Percentiles rank a stretch among this genome's conserved stretches.
These are phyloP conservation scores for Entelurus aequoreus DNA, from an alignment of 2,113 vertebrate species.

Conservation along the genomic window DNA sequence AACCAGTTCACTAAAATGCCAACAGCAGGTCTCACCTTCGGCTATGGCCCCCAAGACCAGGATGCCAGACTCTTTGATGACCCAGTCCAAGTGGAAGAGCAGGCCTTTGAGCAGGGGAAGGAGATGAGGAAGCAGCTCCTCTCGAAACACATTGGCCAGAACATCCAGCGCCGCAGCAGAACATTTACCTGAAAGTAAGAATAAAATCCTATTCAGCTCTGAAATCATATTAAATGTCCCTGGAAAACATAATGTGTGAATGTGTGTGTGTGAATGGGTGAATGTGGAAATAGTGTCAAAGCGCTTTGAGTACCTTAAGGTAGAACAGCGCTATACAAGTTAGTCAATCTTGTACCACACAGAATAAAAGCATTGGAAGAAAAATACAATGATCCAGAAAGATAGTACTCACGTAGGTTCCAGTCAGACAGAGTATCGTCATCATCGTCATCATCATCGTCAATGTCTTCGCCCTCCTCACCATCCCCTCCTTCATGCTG, in stretches of 20 bases:
- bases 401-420: constrained; percentile 82
- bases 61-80: constrained; percentile 92
- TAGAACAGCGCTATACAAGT: no score
- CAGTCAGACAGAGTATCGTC: constrained; percentile 88
- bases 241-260: no score
- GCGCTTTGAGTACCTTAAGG: no score
- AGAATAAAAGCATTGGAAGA: neutral
- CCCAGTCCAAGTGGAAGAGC: constrained; percentile 93
- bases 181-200: constrained; percentile 77
- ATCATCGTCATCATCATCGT: constrained; percentile 87
- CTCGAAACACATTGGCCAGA: constrained; percentile 89
- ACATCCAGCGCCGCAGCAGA: constrained; percentile 87
- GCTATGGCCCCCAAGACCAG: constrained; percentile 89
- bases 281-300: neutral
- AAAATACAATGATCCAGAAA: neutral
- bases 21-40: constrained; percentile 67
- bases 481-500: constrained; percentile 88
- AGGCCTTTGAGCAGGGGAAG: constrained; percentile 88
- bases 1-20: neutral
- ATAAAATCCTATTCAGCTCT: neutral
- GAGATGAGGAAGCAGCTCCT: constrained; percentile 87
- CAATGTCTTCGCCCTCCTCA: constrained; percentile 80
- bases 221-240: neutral
- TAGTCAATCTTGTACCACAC: neutral
- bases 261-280: no score